These are phyloP conservation scores for Umimayanthus chanpuru DNA, from an alignment of 92 coral and sea anemone species.

Conservation along the genomic window DNA sequence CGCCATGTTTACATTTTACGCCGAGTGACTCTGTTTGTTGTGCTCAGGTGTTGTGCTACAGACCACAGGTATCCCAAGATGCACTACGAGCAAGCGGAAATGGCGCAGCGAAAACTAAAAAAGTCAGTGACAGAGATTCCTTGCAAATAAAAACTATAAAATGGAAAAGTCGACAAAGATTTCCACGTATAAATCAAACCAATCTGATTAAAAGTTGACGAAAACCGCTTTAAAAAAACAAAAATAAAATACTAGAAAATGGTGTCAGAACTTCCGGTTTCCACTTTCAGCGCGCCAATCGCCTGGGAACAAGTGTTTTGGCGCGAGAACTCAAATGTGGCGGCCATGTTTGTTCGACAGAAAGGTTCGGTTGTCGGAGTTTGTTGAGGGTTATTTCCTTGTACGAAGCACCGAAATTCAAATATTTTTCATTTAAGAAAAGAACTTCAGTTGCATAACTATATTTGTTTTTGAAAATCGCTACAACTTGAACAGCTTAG, in stretches of 20 bases:
- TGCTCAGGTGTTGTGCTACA: conserved; percentile 15
- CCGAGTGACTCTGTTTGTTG: conserved; percentile 34
- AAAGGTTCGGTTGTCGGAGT: not conserved
- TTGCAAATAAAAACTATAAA: not conserved
- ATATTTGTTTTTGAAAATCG: too few species aligned
- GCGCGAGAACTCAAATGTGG: conserved; percentile 36
- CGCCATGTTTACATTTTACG: conserved; percentile 91
- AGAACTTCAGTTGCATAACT: not conserved
- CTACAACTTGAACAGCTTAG: not conserved
- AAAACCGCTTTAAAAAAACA: not conserved
- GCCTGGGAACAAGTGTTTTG: conserved; percentile 42
- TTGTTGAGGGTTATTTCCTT: not conserved
- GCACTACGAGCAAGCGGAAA: conserved; percentile 51
- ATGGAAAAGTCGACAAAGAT: too few species aligned
- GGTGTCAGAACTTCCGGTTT: conserved; percentile 4
- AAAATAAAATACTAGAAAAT: not conserved
- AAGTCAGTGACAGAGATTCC: not conserved
- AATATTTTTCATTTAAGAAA: not conserved
- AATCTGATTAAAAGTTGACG: not conserved
- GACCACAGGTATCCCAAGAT: conserved; percentile 19
- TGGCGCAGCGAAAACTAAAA: not conserved
- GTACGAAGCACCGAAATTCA: not conserved
- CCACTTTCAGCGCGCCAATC: not conserved
- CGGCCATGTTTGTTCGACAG: conserved; percentile 29
- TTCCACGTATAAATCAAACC: too few species aligned